These are phyloP conservation scores for Operophtera brumata DNA, from an alignment of 2,888 invertebrate species.

Conservation along the genomic window DNA sequence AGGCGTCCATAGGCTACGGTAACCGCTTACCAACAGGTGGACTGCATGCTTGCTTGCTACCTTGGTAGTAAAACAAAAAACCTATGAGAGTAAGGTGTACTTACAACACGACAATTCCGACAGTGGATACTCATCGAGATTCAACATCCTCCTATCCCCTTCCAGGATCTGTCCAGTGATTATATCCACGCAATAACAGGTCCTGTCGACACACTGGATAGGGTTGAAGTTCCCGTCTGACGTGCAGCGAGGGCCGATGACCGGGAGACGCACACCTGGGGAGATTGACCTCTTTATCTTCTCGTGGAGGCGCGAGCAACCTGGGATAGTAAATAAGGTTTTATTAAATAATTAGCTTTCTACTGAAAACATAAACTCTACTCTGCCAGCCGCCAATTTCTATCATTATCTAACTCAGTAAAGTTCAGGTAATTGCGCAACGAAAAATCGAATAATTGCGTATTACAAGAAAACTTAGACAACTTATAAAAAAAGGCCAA, in stretches of 20 bases:
- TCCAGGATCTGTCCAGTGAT: conserved; percentile 70
- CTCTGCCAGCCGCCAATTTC: too few species aligned
- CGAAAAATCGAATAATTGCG: too few species aligned
- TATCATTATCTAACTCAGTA: too few species aligned
- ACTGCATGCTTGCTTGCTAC: too few species aligned
- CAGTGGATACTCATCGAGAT: conserved; percentile 56
- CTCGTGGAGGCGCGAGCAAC: conserved; percentile 80
- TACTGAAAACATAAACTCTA: too few species aligned
- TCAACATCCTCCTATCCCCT: conserved; percentile 38
- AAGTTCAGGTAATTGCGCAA: too few species aligned
- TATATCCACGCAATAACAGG: conserved; percentile 82
- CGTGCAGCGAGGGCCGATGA: conserved; percentile 80
- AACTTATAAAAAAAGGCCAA: too few species aligned
- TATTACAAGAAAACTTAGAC: too few species aligned
- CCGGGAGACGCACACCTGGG: conserved; percentile 56
- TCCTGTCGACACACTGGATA: conserved; percentile 82
- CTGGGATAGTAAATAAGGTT: conserved; percentile 48
- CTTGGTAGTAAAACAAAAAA: too few species aligned
- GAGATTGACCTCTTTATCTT: conserved; percentile 66
- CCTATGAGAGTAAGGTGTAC: conserved; percentile 33
- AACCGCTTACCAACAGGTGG: too few species aligned
- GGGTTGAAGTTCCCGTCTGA: conserved; percentile 84
- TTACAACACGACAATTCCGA: conserved; percentile 70
- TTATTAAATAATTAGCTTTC: not conserved
- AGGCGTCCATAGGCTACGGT: too few species aligned